phyloP scores from a whole-genome alignment of 2,797 vertebrate species.

The Tragelaphus oryx region DNA sequence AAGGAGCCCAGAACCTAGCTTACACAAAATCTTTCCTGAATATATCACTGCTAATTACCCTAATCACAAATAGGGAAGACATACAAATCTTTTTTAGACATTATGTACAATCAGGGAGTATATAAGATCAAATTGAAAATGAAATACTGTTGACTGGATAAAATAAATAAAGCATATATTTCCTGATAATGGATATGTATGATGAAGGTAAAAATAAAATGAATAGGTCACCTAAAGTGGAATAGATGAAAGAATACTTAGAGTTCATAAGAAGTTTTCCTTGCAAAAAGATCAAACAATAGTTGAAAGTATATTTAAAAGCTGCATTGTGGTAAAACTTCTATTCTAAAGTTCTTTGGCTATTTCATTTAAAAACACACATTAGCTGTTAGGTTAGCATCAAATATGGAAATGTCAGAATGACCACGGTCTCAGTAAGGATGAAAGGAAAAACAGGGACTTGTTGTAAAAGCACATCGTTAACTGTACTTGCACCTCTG shows the following conservation, averaged over 20 bases:
- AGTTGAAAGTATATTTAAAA: conserved; percentile 73
- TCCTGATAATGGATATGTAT: conserved; percentile 2
- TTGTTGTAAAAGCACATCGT: conserved; percentile 55
- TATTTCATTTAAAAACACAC: conserved; percentile 64
- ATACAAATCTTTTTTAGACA: conserved; percentile 63
- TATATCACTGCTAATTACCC: conserved; percentile 65
- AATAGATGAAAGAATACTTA: conserved; percentile 60
- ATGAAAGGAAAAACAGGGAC: conserved; percentile 48
- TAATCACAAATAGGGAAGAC: conserved; percentile 69
- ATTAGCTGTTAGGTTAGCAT: conserved; percentile 65
- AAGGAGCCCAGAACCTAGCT: conserved; percentile 51
- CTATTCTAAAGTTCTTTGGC: conserved; percentile 65
- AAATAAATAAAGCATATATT: conserved; percentile 67
- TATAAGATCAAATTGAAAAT: conserved; percentile 71
- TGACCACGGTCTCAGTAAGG: conserved; percentile 5
- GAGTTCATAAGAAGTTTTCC: conserved; percentile 72
- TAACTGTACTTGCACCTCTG: conserved; percentile 45
- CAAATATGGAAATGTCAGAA: conserved; percentile 71
- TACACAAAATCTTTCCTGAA: conserved; percentile 59
- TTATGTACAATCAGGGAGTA: conserved; percentile 66
- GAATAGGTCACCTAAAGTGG: conserved; percentile 57
- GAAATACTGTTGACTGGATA: conserved; percentile 65
- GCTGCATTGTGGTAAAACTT: conserved; percentile 53
- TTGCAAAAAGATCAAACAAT: conserved; percentile 70
- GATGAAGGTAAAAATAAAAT: conserved; percentile 63